Evolutionary conservation across 2,113 vertebrate species (phyloP).

Genomic region (Ranitomeya variabilis): DNA sequence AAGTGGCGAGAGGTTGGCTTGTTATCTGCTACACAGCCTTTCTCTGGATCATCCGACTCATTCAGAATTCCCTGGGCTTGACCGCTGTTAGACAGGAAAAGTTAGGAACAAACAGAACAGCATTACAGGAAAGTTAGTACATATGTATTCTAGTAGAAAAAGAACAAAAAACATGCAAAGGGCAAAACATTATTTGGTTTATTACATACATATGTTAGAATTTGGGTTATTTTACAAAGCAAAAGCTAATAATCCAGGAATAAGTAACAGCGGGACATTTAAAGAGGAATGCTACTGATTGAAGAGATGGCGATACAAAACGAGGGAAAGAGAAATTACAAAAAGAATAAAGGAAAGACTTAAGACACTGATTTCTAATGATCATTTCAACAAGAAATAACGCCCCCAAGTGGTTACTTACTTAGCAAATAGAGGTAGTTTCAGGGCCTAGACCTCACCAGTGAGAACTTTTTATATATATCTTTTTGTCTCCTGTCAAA

Average conservation of each 20-base stretch:
- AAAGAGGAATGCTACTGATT: background rate
- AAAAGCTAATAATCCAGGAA: background rate
- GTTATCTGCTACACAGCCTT: slow-evolving; percentile 90
- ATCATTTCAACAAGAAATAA: background rate
- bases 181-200: background rate
- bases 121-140: slow-evolving; percentile 70
- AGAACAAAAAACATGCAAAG: slow-evolving; percentile 40
- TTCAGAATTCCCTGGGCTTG: slow-evolving; percentile 88
- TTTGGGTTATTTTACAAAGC: background rate
- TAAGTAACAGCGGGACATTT: background rate
- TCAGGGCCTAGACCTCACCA: background rate
- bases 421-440: background rate
- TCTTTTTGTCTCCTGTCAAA: background rate
- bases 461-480: background rate
- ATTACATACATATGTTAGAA: background rate
- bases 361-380: background rate
- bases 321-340: background rate
- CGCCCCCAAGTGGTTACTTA: background rate
- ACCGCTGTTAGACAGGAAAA: slow-evolving; percentile 84
- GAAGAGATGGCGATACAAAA: background rate
- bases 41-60: slow-evolving; percentile 95
- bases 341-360: background rate
- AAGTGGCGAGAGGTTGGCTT: slow-evolving; percentile 99
- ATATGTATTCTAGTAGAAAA: slow-evolving; percentile 52
- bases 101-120: slow-evolving; percentile 75